Base-by-base conservation (phyloP, 2,113 vertebrate species). In the Pholis gunnellus region DNA sequence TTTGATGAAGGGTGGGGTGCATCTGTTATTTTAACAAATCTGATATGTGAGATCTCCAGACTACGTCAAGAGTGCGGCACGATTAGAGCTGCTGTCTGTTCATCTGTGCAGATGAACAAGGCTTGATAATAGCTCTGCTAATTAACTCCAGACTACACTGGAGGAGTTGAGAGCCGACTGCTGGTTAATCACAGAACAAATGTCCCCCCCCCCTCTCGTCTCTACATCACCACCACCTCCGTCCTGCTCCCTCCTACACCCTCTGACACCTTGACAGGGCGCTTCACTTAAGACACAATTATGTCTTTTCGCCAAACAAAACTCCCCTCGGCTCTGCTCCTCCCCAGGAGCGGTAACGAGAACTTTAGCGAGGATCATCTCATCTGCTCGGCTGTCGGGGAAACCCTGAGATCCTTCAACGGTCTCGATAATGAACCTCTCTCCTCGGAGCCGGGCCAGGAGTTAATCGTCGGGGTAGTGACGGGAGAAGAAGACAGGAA, bases 81-180 rank as follows among this genome's bases (percentile, higher is more conserved):
- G 87, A 94, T 94, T 83, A 88, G 78, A 85, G 81, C 72, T 20
- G 87, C 64, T 48, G 89, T 84, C 87, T 82, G 85, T 75, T 91
- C 86, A 75, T 85, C 86, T 54, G 46, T 57, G 81, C 34, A 31
- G 86, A 91, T 83, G 84, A 91, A 89, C 77, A 74, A 76, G 75
- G 54, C 77, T 73, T 72, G 80, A 92, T 91, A 93, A 92, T 89
- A 78, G 88, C 88, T 79, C 76, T 46, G 90, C 85, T 93, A 92
- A 94, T 95, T 93, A 94, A 87, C 87, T 91, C 80, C 86, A 87
- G 87, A 81, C 87, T 71, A 79, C 84, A 77, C 17, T 71, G 76
- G 82, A 91, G 80, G 78, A 91, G 81, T 64, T 8, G 75, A 90
- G 87, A 67, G 66, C 84, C 9, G 52, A 70, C 64, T 85, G 71